These are phyloP conservation scores for Cirrhinus molitorella DNA, from an alignment of 2,797 vertebrate genomes.

Conservation along the genomic window DNA sequence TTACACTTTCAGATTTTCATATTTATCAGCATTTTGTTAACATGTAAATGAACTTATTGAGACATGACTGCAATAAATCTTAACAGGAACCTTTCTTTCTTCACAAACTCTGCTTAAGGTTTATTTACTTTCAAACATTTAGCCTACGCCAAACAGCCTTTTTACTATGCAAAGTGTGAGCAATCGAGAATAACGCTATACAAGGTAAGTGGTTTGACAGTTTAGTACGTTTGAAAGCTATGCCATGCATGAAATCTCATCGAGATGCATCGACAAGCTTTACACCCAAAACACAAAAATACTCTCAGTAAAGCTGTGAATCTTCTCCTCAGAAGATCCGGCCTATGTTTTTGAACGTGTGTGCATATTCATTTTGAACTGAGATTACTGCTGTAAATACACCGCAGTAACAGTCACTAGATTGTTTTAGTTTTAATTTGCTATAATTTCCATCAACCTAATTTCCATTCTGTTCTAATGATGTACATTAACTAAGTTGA, in stretches of 20 bases:
- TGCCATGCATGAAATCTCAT: background rate
- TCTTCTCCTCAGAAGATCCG: background rate
- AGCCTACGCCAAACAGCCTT: background rate
- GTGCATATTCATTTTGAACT: background rate
- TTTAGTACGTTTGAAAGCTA: background rate
- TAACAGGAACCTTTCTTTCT: background rate
- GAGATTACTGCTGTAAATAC: background rate
- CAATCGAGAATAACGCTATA: background rate
- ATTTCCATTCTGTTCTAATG: background rate
- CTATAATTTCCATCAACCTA: background rate
- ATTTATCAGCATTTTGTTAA: background rate
- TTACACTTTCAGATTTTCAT: background rate
- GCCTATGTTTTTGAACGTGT: background rate
- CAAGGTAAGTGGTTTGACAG: constrained; percentile 4
- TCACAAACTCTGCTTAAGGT: background rate
- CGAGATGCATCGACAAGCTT: background rate
- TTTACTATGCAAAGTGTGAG: constrained; percentile 15
- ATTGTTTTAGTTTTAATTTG: background rate
- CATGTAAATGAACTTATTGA: background rate
- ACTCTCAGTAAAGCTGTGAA: background rate
- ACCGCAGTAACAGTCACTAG: background rate
- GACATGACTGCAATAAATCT: background rate
- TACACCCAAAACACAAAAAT: background rate
- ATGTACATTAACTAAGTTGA: background rate
- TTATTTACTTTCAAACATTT: background rate